Evolutionary conservation across 2,888 invertebrate genomes (phyloP).

Genomic region (Xylota sylvarum): DNA sequence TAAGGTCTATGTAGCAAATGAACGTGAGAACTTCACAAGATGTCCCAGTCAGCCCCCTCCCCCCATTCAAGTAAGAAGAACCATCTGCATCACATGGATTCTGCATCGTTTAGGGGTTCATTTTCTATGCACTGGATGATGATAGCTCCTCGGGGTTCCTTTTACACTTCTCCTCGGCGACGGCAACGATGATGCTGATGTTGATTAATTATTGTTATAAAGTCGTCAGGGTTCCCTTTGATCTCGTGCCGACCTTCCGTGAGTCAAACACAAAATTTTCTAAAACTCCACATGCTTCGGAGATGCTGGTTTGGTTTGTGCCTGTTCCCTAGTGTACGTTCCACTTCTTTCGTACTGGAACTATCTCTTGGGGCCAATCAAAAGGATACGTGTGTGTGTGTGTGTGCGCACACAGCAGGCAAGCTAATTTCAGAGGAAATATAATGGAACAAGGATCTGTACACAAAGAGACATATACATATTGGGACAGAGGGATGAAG

Average conservation of each 20-base stretch:
- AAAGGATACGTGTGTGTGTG: slow-evolving; percentile 35
- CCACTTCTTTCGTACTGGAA: slow-evolving; percentile 34
- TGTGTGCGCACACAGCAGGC: neutral
- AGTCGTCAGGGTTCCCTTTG: slow-evolving; percentile 64
- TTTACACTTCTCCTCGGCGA: slow-evolving; percentile 47
- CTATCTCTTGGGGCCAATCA: slow-evolving; percentile 68
- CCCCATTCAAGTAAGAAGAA: slow-evolving; percentile 17
- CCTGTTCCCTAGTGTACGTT: slow-evolving; percentile 16
- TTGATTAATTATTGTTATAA: slow-evolving; percentile 73
- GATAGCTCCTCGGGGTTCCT: slow-evolving; percentile 28
- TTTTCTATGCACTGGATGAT: slow-evolving; percentile 19
- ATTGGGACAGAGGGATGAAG: slow-evolving; percentile 28
- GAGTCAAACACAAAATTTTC: slow-evolving; percentile 55
- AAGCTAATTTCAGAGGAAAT: slow-evolving; percentile 70
- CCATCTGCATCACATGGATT: slow-evolving; percentile 9
- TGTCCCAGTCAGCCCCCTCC: neutral
- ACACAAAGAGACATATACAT: slow-evolving; percentile 27
- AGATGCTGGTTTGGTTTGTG: neutral
- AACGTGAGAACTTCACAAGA: slow-evolving; percentile 64
- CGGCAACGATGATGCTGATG: slow-evolving; percentile 52
- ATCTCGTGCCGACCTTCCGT: slow-evolving; percentile 52
- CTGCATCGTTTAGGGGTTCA: slow-evolving; percentile 60
- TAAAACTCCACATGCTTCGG: slow-evolving; percentile 34
- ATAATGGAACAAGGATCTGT: slow-evolving; percentile 52
- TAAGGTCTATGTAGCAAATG: slow-evolving; percentile 41